These are phyloP conservation scores for Raja brachyura DNA, from an alignment of 2,113 vertebrate species.

Conservation along the genomic window DNA sequence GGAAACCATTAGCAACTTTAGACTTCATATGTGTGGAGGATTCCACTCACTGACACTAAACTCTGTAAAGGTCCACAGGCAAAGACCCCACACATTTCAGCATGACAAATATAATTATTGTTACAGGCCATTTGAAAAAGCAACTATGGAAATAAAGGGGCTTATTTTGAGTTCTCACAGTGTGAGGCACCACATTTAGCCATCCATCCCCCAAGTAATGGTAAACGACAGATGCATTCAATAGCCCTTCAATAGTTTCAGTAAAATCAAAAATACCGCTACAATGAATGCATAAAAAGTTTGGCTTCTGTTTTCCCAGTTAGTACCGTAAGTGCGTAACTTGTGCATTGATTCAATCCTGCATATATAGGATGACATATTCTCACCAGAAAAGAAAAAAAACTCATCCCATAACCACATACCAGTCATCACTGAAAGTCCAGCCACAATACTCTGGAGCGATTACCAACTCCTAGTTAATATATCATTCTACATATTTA, in stretches of 20 bases:
- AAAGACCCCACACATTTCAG: slow-evolving; percentile 21
- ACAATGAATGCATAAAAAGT: neutral
- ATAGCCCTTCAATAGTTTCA: neutral
- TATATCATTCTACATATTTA: neutral
- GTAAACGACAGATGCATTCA: neutral
- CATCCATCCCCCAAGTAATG: neutral
- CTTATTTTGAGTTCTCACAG: neutral
- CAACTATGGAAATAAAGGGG: neutral
- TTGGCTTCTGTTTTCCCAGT: neutral
- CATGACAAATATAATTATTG: slow-evolving; percentile 27
- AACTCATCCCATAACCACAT: neutral
- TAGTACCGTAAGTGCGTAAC: neutral
- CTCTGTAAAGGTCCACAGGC: slow-evolving; percentile 18
- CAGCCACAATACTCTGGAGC: neutral
- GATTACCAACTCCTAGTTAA: neutral
- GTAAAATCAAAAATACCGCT: neutral
- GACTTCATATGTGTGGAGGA: slow-evolving; percentile 19
- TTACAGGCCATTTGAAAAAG: slow-evolving; percentile 18
- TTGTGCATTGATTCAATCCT: neutral
- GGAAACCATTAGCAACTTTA: slow-evolving; percentile 3
- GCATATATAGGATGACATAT: neutral
- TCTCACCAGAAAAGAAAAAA: neutral
- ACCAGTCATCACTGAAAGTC: neutral
- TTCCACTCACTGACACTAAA: slow-evolving; percentile 4
- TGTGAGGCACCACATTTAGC: neutral